phyloP scores from a whole-genome alignment of 23 tunicate species.

The Trididemnum miniatum region DNA sequence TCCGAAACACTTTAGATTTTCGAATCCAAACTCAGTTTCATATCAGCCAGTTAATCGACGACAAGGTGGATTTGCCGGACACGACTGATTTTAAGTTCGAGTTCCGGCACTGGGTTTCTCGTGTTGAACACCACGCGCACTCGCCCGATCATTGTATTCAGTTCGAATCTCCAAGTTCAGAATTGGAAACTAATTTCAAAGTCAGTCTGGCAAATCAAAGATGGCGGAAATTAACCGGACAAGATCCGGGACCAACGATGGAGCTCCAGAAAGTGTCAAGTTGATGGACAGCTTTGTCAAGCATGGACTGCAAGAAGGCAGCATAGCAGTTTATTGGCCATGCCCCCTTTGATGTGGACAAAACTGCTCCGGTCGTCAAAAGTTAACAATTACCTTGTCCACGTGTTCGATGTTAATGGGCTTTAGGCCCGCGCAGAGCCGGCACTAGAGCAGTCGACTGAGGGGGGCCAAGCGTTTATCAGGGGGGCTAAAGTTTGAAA shows the following conservation, averaged over 20 bases:
- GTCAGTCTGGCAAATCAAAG: conserved; percentile 46
- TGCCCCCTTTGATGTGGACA: no score
- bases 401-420: no score
- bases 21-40: conserved; percentile 80
- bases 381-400: no score
- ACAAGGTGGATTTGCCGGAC: neutral
- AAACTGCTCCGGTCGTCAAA: no score
- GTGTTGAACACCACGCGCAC: conserved; percentile 46
- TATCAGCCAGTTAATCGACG: conserved; percentile 39
- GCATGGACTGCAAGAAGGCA: no score
- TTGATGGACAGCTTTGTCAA: no score
- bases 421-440: no score
- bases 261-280: conserved; percentile 24
- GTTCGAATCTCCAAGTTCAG: conserved; percentile 45
- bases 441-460: no score
- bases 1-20: conserved; percentile 61
- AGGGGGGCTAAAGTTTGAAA: no score
- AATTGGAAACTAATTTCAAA: conserved; percentile 47
- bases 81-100: conserved; percentile 36
- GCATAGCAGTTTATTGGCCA: no score
- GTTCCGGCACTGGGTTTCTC: conserved; percentile 37
- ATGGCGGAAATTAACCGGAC: conserved; percentile 38
- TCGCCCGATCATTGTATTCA: conserved; percentile 37
- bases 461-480: no score
- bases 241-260: neutral